These are phyloP conservation scores for Empis livida DNA, from an alignment of 2,888 invertebrate species.

Conservation along the genomic window DNA sequence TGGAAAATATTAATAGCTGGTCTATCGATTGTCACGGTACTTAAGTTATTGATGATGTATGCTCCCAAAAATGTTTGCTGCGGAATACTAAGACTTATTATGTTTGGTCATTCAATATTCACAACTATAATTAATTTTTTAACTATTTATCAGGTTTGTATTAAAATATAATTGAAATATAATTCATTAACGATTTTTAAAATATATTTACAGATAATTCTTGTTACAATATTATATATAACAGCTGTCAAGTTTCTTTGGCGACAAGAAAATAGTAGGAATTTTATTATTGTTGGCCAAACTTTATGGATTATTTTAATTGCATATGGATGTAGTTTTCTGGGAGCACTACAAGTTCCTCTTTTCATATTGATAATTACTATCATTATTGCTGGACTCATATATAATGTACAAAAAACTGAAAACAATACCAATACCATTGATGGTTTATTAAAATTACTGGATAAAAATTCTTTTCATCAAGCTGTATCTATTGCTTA, in stretches of 20 bases:
- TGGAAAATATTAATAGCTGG: slow-evolving; percentile 44
- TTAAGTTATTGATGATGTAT: slow-evolving; percentile 36
- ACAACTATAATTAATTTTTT: slow-evolving; percentile 27
- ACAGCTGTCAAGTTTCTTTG: slow-evolving; percentile 59
- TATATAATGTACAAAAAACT: slow-evolving; percentile 32
- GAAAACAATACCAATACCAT: slow-evolving; percentile 2
- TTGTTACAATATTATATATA: slow-evolving; percentile 55
- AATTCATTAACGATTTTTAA: background rate
- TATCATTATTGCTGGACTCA: slow-evolving; percentile 20
- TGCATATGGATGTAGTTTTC: slow-evolving; percentile 59
- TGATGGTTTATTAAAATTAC: slow-evolving; percentile 15
- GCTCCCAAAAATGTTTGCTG: slow-evolving; percentile 49
- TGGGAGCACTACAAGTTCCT: slow-evolving; percentile 64
- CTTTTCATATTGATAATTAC: slow-evolving; percentile 57
- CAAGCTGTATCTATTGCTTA: slow-evolving; percentile 29
- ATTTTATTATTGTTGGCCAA: slow-evolving; percentile 56
- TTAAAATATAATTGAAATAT: background rate
- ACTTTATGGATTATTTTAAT: slow-evolving; percentile 63
- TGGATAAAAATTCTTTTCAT: slow-evolving; percentile 27
- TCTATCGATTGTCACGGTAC: slow-evolving; percentile 24
- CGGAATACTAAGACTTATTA: slow-evolving; percentile 37
- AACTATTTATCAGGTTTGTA: slow-evolving; percentile 28
- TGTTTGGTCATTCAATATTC: slow-evolving; percentile 29
- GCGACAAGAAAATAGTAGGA: slow-evolving; percentile 53
- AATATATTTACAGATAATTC: slow-evolving; percentile 45